These are phyloP conservation scores for Drosophila auraria DNA, from an alignment of 1,140 invertebrate species.

Conservation along the genomic window DNA sequence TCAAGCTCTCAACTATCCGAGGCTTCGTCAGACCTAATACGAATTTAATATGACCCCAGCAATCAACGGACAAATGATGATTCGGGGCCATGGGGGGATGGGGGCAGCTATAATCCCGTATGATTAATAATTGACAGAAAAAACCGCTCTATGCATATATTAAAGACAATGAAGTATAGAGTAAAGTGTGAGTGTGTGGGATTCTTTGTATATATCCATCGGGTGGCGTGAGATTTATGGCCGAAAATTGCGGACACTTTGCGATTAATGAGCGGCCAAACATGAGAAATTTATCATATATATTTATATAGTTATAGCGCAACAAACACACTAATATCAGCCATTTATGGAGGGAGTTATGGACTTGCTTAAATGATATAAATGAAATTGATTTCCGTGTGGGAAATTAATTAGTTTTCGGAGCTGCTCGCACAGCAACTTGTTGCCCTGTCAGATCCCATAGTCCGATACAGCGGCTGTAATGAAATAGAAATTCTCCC, in stretches of 20 bases:
- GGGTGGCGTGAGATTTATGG: slow-evolving; percentile 63
- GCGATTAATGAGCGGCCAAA: slow-evolving; percentile 60
- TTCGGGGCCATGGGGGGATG: slow-evolving; percentile 4
- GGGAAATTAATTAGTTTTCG: slow-evolving; percentile 38
- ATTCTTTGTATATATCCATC: slow-evolving; percentile 37
- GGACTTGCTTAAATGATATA: slow-evolving; percentile 12
- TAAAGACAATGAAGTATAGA: slow-evolving; percentile 6
- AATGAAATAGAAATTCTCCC: slow-evolving; percentile 32
- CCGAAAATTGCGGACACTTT: slow-evolving; percentile 64
- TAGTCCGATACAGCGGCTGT: slow-evolving; percentile 9
- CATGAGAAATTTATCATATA: slow-evolving; percentile 16
- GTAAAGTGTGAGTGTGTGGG: slow-evolving; percentile 12
- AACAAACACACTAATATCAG: slow-evolving; percentile 10
- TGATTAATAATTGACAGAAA: slow-evolving; percentile 75
- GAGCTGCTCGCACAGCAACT: slow-evolving; percentile 13
- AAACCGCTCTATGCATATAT: slow-evolving; percentile 31
- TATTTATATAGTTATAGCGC: slow-evolving; percentile 7
- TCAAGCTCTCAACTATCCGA: slow-evolving; percentile 9
- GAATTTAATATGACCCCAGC: slow-evolving; percentile 54
- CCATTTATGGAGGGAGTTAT: slow-evolving; percentile 19
- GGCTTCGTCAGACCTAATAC: slow-evolving; percentile 37
- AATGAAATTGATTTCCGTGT: slow-evolving; percentile 45
- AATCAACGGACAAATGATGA: slow-evolving; percentile 35
- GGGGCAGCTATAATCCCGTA: slow-evolving; percentile 46
- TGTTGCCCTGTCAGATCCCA: slow-evolving; percentile 35